Evolutionary conservation across 2,113 vertebrate species (phyloP).

Genomic region (Corvus moneduloides): DNA sequence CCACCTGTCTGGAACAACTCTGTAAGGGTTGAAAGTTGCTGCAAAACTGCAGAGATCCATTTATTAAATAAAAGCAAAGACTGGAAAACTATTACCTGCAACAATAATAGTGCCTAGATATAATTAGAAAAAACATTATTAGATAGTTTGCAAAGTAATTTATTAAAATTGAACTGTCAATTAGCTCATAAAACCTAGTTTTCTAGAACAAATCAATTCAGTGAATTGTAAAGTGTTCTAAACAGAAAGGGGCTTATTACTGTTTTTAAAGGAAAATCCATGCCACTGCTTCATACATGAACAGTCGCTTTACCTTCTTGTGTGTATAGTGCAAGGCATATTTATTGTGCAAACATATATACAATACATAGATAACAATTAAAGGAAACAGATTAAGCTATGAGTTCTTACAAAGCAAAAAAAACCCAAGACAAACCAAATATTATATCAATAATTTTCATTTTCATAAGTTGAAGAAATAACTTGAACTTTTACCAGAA

Average conservation of each 20-base stretch:
- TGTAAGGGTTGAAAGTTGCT: background rate
- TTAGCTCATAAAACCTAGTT: background rate
- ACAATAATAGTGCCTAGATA: background rate
- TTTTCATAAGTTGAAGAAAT: background rate
- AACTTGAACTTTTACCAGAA: background rate
- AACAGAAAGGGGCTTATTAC: background rate
- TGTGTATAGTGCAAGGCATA: background rate
- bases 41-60: background rate
- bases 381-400: background rate
- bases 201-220: background rate
- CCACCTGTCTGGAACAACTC: background rate
- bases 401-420: background rate
- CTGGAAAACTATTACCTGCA: background rate
- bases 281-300: background rate
- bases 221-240: background rate
- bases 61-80: constrained; percentile 24
- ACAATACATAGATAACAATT: background rate
- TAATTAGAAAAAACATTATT: background rate
- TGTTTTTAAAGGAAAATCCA: background rate
- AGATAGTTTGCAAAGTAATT: background rate
- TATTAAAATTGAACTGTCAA: background rate
- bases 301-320: background rate
- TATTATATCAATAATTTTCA: background rate
- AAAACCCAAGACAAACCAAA: background rate
- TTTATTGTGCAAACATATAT: background rate